Evolutionary conservation across 1,140 invertebrate genomes (phyloP), one percentile per base, ranked within the genome.

Genomic region (Heliothis virescens): DNA sequence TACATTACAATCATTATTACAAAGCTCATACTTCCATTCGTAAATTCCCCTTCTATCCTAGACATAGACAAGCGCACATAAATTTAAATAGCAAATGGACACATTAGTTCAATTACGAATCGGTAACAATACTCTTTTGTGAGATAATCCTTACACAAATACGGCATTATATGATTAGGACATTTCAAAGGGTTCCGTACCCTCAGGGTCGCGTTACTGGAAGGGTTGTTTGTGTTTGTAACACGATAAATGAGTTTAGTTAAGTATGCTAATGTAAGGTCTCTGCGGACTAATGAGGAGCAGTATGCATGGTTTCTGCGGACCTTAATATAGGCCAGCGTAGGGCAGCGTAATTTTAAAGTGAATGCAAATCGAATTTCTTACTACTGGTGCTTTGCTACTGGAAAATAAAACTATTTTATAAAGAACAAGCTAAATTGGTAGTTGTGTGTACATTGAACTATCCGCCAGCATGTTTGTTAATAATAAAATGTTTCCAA

Each of bases 91-190:
- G 59, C 47, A 84, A 83, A 82, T 85, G 52, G 57, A 65, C 55
- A 34, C 69, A 47, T n/a, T 60, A 74, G 71, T 80, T 67, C 50
- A 81, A 85, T 84, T 85, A 81, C 47, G 73, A 29, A 69, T 65
- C 16, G 16, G 41, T 71, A 79, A 80, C 55, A 67, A 16, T 52
- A 63, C 41, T 73, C 80, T 83, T 86, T 90, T 91, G 87, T 87
- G 59, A 69, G 79, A 82, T 84, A 81, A 85, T 83, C 83, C 80
- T 78, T 82, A 65, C 81, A 83, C 82, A 90, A 90, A 89, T 84
- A 87, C 84, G 65, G 81, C 85, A 91, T 91, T 91, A 91, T 77
- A 85, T 84, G 86, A 91, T 91, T 88, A 91, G 83, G 79, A 79
- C 82, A 83, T 83, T 85, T 77, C 78, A 89, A 90, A 89, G 85